Evolutionary conservation across 2,888 invertebrate species (phyloP).

Genomic region (Pterobdella sp.): DNA sequence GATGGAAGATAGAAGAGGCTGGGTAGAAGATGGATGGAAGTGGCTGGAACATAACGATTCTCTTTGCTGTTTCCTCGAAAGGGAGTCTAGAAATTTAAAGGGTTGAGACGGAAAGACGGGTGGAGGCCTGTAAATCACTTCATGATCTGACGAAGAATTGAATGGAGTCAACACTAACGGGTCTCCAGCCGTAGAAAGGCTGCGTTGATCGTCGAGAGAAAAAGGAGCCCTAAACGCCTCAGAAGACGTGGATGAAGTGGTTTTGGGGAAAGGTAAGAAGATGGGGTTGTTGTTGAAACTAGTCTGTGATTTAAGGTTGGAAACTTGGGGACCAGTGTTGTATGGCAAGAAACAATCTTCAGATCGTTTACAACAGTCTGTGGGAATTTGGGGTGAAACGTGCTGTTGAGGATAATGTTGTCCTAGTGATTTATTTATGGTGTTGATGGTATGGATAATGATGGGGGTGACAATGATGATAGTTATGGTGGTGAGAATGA

Average conservation of each 20-base stretch:
- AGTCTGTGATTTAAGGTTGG: background rate
- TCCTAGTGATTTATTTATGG: no score
- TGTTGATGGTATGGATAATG: no score
- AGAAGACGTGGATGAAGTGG: background rate
- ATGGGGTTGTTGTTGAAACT: background rate
- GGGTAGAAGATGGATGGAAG: slow-evolving; percentile 25
- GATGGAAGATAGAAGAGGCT: slow-evolving; percentile 30
- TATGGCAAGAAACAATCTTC: background rate
- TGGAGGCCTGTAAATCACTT: slow-evolving; percentile 13
- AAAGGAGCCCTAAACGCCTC: background rate
- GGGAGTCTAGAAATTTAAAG: slow-evolving; percentile 24
- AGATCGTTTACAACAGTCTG: background rate
- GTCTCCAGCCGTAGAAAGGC: background rate
- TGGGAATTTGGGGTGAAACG: no score
- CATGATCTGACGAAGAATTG: background rate
- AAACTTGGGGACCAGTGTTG: background rate
- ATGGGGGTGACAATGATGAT: no score
- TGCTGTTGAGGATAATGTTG: no score
- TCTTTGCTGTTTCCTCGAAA: background rate
- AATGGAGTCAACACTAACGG: slow-evolving; percentile 8
- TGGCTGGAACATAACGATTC: background rate
- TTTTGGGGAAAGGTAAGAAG: background rate
- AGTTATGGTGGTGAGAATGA: no score
- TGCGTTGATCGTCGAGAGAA: background rate
- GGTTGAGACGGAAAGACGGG: background rate